These are phyloP conservation scores for Charanyca ferruginea DNA, from an alignment of 2,888 invertebrate genomes.

Conservation along the genomic window DNA sequence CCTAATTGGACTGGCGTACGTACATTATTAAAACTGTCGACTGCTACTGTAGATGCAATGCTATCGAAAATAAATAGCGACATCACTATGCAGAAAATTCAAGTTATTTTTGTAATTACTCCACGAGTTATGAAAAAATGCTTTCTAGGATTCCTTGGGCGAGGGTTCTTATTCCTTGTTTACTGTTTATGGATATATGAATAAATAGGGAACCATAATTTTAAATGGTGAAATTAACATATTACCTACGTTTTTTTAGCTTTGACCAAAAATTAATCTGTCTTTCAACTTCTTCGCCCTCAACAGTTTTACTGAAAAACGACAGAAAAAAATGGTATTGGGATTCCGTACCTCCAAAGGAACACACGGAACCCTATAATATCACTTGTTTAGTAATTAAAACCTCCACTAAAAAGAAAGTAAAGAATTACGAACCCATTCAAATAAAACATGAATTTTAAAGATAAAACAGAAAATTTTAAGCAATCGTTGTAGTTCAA, in stretches of 20 bases:
- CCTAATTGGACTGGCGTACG: slow-evolving; percentile 66
- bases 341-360: no score
- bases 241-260: no score
- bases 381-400: no score
- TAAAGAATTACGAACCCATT: no score
- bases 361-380: no score
- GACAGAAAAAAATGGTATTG: no score
- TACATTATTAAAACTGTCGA: slow-evolving; percentile 72
- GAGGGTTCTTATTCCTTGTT: slow-evolving; percentile 38
- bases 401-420: no score
- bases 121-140: slow-evolving; percentile 49
- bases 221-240: neutral
- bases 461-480: neutral
- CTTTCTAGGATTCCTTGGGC: slow-evolving; percentile 53
- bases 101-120: slow-evolving; percentile 59
- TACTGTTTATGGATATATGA: neutral
- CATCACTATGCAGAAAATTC: slow-evolving; percentile 43
- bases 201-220: neutral
- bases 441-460: neutral
- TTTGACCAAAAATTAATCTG: no score
- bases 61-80: slow-evolving; percentile 59
- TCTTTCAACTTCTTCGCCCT: no score
- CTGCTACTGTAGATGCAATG: slow-evolving; percentile 62
- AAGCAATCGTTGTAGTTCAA: slow-evolving; percentile 39
- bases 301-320: no score